Conservation (phyloP, 2,113 vertebrate species). For the Pangasianodon hypophthalmus region DNA sequence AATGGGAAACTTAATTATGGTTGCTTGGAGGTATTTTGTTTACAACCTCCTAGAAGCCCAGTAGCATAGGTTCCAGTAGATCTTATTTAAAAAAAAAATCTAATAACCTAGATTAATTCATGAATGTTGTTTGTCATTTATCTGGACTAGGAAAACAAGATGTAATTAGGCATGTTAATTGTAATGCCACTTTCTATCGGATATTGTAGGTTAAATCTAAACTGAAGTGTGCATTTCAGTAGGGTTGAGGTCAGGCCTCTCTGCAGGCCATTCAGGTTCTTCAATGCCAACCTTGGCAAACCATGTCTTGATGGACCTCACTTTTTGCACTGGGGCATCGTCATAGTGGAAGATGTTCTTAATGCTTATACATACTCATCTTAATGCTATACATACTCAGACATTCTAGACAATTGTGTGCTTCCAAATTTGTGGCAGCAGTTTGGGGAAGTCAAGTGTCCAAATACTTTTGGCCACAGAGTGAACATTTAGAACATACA, state of each 20-base stretch:
- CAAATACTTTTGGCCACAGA: background rate
- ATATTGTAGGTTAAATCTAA: background rate
- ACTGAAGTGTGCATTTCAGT: background rate
- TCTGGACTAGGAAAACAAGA: background rate
- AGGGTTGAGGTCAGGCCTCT: background rate
- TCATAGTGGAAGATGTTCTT: background rate
- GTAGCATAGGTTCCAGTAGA: background rate
- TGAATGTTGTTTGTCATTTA: background rate
- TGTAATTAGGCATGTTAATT: slow-evolving; percentile 19
- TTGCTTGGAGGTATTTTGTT: slow-evolving; percentile 11
- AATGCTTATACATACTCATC: background rate
- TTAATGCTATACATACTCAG: background rate
- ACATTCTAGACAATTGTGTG: background rate
- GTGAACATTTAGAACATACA: background rate
- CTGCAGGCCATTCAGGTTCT: background rate
- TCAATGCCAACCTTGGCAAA: background rate
- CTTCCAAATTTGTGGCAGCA: background rate
- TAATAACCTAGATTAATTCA: background rate
- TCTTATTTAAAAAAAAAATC: background rate
- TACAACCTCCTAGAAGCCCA: background rate
- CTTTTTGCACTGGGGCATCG: background rate
- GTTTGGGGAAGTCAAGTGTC: background rate
- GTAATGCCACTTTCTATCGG: background rate
- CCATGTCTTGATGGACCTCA: background rate
- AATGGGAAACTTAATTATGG: slow-evolving; percentile 10